A percentile compares a stretch with the other conserved stretches of the same genome.
These are phyloP conservation scores for Dinoponera quadriceps DNA, from an alignment of 1,140 invertebrate genomes.

Conservation along the genomic window DNA sequence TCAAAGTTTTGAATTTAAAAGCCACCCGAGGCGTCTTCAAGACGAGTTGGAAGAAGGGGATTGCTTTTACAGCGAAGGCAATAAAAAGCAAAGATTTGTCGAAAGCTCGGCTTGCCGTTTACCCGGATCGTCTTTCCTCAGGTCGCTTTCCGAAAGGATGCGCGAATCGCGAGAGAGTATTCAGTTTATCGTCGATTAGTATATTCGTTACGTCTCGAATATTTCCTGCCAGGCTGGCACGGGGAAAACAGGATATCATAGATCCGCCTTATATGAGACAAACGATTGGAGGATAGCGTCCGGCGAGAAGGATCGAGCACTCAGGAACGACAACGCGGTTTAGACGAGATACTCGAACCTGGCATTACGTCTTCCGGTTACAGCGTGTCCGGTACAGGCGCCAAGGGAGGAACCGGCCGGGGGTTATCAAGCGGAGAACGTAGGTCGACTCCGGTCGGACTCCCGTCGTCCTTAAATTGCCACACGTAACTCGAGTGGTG, in stretches of 20 bases:
- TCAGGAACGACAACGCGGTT: not conserved
- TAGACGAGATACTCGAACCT: not conserved
- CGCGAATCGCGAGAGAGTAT: too few species aligned
- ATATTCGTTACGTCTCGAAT: not conserved
- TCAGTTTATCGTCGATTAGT: not conserved
- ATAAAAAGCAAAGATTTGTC: too few species aligned
- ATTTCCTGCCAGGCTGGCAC: not conserved
- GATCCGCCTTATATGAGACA: not conserved
- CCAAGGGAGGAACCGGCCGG: not conserved
- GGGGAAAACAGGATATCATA: not conserved
- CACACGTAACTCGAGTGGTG: conserved; percentile 36
- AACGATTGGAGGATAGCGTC: conserved; percentile 20
- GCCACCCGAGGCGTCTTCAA: too few species aligned
- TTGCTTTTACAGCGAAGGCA: too few species aligned
- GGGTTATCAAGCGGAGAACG: conserved; percentile 38
- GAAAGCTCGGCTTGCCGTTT: too few species aligned
- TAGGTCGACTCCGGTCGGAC: not conserved
- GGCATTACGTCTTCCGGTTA: conserved; percentile 25
- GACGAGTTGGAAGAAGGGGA: too few species aligned
- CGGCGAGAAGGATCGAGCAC: conserved; percentile 8
- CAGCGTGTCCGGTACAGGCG: not conserved
- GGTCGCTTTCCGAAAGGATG: too few species aligned
- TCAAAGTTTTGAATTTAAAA: too few species aligned
- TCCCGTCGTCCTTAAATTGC: conserved; percentile 36
- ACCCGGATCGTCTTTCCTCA: too few species aligned